These are phyloP conservation scores for Oreamnos americanus DNA, from an alignment of 2,113 vertebrate species.

Conservation along the genomic window DNA sequence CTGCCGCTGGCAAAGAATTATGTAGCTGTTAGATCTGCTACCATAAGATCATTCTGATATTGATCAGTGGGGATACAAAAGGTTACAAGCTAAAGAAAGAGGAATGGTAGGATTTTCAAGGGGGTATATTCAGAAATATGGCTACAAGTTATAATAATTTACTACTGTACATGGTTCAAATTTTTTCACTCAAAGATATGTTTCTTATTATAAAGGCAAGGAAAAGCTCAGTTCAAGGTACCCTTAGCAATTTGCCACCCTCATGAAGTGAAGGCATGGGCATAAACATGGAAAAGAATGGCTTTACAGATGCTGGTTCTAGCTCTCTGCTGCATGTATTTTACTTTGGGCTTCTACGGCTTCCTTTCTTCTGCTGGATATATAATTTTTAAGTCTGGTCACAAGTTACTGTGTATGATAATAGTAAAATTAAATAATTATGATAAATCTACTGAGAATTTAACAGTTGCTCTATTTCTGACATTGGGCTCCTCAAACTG, in stretches of 20 bases:
- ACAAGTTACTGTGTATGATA: background rate
- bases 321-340: background rate
- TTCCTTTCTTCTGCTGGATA: background rate
- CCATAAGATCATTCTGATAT: background rate
- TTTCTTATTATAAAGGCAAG: slow-evolving; percentile 16
- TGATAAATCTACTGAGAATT: background rate
- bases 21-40: background rate
- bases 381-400: background rate
- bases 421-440: background rate
- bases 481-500: background rate
- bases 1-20: background rate
- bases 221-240: slow-evolving; percentile 12
- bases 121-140: background rate
- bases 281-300: background rate
- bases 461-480: background rate
- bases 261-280: background rate
- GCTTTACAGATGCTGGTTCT: background rate
- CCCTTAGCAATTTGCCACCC: background rate
- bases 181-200: background rate
- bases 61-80: background rate
- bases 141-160: background rate
- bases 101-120: background rate
- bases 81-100: background rate
- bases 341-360: background rate
- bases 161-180: background rate